Evolutionary conservation across 2,888 invertebrate genomes (phyloP).

Genomic region (Petrolisthes cinctipes): DNA sequence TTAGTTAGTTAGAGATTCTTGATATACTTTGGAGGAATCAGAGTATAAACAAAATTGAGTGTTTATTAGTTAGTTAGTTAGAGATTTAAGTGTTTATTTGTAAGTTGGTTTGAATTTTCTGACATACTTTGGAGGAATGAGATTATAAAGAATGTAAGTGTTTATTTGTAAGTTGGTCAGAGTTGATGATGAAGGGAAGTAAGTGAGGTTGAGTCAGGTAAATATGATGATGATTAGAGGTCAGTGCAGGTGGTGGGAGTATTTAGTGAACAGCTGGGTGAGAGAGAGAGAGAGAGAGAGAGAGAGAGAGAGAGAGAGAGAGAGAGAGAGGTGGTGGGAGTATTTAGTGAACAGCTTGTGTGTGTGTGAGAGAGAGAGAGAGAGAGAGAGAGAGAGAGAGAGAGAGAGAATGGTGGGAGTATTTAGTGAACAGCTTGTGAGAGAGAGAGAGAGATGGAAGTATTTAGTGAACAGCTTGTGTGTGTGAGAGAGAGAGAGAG

Average conservation of each 20-base stretch:
- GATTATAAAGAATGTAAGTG: no score
- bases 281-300: background rate
- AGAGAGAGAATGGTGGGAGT: background rate
- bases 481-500: background rate
- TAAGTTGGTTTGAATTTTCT: no score
- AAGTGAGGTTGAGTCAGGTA: no score
- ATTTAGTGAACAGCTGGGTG: background rate
- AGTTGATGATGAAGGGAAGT: no score
- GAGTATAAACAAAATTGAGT: no score
- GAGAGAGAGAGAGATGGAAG: background rate
- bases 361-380: background rate
- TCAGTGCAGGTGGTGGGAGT: background rate
- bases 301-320: background rate
- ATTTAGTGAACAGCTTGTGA: background rate
- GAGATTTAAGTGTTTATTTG: no score
- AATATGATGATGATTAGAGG: no score
- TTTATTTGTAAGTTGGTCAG: no score
- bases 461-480: background rate
- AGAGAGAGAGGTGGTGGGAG: background rate
- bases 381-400: conserved; percentile 1
- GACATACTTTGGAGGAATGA: no score
- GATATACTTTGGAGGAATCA: no score
- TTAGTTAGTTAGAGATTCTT: no score
- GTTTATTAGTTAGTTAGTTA: no score
- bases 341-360: background rate